These are phyloP conservation scores for Clupea harengus DNA, from an alignment of 2,113 vertebrate species.

Conservation along the genomic window DNA sequence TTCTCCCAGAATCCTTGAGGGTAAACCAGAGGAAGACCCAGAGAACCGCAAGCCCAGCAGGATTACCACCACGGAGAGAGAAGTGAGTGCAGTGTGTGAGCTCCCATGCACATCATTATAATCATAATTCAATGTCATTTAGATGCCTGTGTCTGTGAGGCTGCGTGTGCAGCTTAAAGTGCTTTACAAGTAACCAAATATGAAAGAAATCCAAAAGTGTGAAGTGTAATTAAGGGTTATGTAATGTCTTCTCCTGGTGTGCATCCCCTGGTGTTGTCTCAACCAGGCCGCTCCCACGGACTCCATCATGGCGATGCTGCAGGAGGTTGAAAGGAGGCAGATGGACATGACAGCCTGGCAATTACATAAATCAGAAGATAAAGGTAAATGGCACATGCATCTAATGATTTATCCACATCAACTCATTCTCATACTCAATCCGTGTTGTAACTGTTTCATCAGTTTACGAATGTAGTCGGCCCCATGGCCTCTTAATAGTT, in stretches of 20 bases:
- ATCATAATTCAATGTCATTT: background rate
- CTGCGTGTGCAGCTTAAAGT: background rate
- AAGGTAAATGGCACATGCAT: slow-evolving; percentile 30
- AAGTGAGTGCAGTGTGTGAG: background rate
- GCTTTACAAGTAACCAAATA: background rate
- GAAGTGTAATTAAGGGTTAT: no score
- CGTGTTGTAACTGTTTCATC: background rate
- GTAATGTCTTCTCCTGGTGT: background rate
- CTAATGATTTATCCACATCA: background rate
- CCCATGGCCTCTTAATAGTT: no score
- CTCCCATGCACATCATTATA: background rate
- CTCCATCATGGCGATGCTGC: slow-evolving; percentile 53
- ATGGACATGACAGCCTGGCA: slow-evolving; percentile 64
- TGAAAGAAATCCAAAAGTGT: background rate
- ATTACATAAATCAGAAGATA: slow-evolving; percentile 61
- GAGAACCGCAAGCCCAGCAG: background rate
- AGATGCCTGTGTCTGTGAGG: no score
- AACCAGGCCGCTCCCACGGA: slow-evolving; percentile 48
- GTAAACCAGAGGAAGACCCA: background rate
- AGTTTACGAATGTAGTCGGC: no score
- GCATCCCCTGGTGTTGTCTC: background rate
- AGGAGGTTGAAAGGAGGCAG: slow-evolving; percentile 69
- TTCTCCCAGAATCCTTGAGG: no score
- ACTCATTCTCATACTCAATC: background rate
- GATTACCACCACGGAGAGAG: background rate